Percentiles rank a stretch among this genome's conserved stretches.
These are phyloP conservation scores for Gibbula magus DNA, from an alignment of 2,888 invertebrate genomes.

Conservation along the genomic window DNA sequence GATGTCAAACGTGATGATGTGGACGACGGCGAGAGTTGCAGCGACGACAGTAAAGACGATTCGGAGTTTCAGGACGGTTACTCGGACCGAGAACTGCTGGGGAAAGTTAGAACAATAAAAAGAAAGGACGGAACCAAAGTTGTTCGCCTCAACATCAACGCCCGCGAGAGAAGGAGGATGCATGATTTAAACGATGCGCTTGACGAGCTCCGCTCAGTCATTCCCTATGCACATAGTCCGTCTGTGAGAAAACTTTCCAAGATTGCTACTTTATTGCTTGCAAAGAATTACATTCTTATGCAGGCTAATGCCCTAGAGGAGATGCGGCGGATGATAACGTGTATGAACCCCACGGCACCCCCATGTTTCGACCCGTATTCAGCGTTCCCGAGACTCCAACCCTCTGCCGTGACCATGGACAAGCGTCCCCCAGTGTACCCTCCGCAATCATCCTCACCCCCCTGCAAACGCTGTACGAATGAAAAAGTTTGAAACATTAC, in stretches of 20 bases:
- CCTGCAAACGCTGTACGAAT: constrained; percentile 28
- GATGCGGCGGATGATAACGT: constrained; percentile 71
- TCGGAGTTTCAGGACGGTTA: background rate
- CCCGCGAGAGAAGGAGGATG: constrained; percentile 76
- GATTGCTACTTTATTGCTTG: constrained; percentile 73
- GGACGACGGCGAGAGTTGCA: background rate
- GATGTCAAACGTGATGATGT: constrained; percentile 16
- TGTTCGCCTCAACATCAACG: constrained; percentile 74
- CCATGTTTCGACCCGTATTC: constrained; percentile 55
- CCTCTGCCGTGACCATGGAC: constrained; percentile 29
- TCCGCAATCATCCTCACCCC: constrained; percentile 30
- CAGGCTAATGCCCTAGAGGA: constrained; percentile 74
- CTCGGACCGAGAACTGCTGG: constrained; percentile 13
- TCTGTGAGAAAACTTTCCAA: constrained; percentile 75
- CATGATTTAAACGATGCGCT: constrained; percentile 77
- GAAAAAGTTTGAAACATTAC: constrained; percentile 16
- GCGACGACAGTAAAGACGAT: background rate
- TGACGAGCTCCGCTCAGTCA: constrained; percentile 73
- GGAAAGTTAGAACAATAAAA: constrained; percentile 19
- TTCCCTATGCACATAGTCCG: constrained; percentile 75
- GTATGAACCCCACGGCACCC: constrained; percentile 70
- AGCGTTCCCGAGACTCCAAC: constrained; percentile 48
- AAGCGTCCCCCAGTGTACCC: constrained; percentile 36
- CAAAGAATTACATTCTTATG: constrained; percentile 75
- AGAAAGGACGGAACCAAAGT: constrained; percentile 35